Evolutionary conservation across 1,140 invertebrate species (phyloP), one percentile per base, ranked within the genome.

Genomic region (Eufriesea mexicana): DNA sequence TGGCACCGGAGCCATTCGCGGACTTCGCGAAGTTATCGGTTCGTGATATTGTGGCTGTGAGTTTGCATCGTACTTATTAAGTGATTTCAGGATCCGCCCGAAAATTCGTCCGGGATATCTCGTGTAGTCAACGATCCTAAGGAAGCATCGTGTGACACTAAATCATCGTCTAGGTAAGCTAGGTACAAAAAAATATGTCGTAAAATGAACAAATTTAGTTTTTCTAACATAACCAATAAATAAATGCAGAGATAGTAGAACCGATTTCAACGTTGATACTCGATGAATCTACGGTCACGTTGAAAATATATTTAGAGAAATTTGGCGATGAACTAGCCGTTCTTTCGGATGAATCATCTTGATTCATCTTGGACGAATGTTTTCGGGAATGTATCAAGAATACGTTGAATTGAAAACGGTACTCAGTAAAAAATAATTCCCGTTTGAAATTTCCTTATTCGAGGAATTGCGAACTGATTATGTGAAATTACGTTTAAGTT

Each of bases 1-100:
- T 79, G 76, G 84, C 79, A 74, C 47, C 83, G 71, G 73, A 62
- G 18, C 54, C 28, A 61, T 62, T 62, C 62, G 77, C 68, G 55
- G n/a, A 77, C 18, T 18, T 74, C 67, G 83, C 78, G 77, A 80
- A 59, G 14, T 59, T 73, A 45, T 55, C 79, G 73, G 42, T 9
- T 78, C 35, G 62, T 49, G 67, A 62, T 82, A 64, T 67, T 14
- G 68, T 57, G 68, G 66, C 25, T 16, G 49, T 79, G 59, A 25
- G 67, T 51, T 79, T 66, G 25, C 51, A 54, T 76, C 73, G 35
- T 62, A 54, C n/a, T 47, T 47, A 67, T 62, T 78, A 78, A 83
- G 81, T 79, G 75, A 4, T 25, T 54, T 47, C 47, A 70, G 66
- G 62, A 68, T 59, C 25, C 25, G 12, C 25, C 51, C 9, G 64